Evolutionary conservation across 2,113 vertebrate genomes (phyloP).

Genomic region (Hippocampus mohnikei): DNA sequence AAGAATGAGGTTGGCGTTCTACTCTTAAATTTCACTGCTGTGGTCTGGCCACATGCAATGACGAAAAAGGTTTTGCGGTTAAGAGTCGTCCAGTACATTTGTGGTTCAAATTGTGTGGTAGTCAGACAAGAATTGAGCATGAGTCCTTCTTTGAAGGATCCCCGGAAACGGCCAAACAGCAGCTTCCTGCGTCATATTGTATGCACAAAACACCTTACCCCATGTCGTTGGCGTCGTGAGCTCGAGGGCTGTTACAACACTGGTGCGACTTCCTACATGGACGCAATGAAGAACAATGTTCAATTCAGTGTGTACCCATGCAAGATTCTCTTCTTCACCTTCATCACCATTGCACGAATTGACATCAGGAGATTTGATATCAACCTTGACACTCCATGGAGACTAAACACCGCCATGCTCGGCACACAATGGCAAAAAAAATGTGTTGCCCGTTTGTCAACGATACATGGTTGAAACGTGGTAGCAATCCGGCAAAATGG

Average conservation of each 20-base stretch:
- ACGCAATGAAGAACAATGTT: constrained; percentile 7
- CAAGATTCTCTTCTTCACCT: background rate
- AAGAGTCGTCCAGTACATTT: background rate
- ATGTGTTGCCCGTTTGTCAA: no score
- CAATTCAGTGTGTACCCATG: background rate
- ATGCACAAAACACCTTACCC: constrained; percentile 48
- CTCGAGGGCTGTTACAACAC: constrained; percentile 44
- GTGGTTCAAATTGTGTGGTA: background rate
- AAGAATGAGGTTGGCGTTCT: background rate
- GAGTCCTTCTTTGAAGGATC: background rate
- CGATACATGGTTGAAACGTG: no score
- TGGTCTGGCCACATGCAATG: no score
- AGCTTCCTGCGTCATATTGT: background rate
- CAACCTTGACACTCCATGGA: no score
- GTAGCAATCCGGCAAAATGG: no score
- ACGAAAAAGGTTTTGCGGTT: background rate
- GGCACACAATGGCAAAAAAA: no score
- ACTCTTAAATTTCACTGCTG: background rate
- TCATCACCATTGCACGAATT: background rate
- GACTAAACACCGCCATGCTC: no score
- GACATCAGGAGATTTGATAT: background rate
- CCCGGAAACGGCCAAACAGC: background rate
- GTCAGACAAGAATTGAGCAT: background rate
- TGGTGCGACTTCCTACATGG: constrained; percentile 44
- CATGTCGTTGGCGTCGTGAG: constrained; percentile 44